Evolutionary conservation across 2,888 invertebrate species (phyloP).

Genomic region (Micoletzkya japonica): DNA sequence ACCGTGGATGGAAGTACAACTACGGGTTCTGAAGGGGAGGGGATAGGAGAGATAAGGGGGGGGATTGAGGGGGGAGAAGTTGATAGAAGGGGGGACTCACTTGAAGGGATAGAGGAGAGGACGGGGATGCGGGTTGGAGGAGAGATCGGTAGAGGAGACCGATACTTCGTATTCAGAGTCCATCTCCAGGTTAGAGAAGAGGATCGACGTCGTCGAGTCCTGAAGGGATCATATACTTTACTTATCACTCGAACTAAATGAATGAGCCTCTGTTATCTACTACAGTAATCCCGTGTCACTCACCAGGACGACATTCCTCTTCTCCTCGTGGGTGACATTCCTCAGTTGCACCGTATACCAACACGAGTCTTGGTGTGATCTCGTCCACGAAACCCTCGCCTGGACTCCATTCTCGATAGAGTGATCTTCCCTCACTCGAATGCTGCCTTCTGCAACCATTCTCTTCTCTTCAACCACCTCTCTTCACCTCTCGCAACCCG

Average conservation of each 20-base stretch:
- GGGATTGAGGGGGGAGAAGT: background rate
- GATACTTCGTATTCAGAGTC: constrained; percentile 43
- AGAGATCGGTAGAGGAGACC: constrained; percentile 25
- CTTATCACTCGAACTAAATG: background rate
- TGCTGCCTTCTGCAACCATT: too few species aligned
- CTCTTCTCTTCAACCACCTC: background rate
- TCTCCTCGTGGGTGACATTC: constrained; percentile 11
- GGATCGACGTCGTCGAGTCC: constrained; percentile 40
- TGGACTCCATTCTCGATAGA: background rate
- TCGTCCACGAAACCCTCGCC: constrained; percentile 30
- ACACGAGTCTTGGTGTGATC: constrained; percentile 25
- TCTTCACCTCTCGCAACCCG: background rate
- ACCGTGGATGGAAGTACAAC: constrained; percentile 55
- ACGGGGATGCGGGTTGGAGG: background rate
- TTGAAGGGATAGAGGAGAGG: constrained; percentile 15
- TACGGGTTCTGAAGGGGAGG: constrained; percentile 36
- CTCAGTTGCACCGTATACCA: background rate
- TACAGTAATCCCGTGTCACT: constrained; percentile 3
- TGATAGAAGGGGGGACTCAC: background rate
- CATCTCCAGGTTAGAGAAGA: constrained; percentile 45
- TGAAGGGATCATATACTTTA: constrained; percentile 15
- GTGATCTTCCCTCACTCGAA: background rate
- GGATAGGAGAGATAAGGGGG: background rate
- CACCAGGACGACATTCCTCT: constrained; percentile 6
- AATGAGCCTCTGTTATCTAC: background rate